These are phyloP conservation scores for Calonectris borealis DNA, from an alignment of 2,113 vertebrate species.

Conservation along the genomic window DNA sequence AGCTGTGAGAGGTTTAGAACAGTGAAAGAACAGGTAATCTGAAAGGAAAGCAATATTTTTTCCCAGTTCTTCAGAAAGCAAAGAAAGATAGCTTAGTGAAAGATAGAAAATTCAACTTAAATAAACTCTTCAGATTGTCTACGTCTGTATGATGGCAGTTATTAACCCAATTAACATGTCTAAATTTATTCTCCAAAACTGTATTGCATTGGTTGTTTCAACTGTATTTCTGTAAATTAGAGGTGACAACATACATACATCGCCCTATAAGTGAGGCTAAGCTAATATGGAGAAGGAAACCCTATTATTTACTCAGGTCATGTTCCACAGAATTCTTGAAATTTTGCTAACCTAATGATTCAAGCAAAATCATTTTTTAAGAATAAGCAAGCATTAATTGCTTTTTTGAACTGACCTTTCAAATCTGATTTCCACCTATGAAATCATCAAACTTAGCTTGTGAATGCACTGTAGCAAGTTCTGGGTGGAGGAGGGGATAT, in stretches of 20 bases:
- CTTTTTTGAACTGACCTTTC: background rate
- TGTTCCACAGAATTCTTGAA: background rate
- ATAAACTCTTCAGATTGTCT: background rate
- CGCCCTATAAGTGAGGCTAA: background rate
- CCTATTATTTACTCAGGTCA: background rate
- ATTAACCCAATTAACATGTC: background rate
- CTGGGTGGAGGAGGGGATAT: background rate
- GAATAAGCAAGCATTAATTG: background rate
- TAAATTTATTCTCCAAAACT: background rate
- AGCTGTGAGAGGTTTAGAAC: background rate
- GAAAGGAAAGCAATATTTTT: background rate
- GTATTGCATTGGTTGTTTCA: background rate
- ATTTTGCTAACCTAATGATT: background rate
- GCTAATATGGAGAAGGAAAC: background rate
- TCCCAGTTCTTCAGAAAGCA: background rate
- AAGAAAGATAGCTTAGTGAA: background rate
- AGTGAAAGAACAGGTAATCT: background rate
- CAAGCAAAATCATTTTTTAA: background rate
- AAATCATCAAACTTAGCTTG: background rate
- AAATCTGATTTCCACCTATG: background rate
- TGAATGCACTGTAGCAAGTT: background rate
- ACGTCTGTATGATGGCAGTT: background rate
- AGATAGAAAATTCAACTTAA: background rate
- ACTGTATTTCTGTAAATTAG: background rate
- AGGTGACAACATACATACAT: background rate